Conservation (phyloP, 2,797 vertebrate species). For the Enteromius thamalakanensis region DNA sequence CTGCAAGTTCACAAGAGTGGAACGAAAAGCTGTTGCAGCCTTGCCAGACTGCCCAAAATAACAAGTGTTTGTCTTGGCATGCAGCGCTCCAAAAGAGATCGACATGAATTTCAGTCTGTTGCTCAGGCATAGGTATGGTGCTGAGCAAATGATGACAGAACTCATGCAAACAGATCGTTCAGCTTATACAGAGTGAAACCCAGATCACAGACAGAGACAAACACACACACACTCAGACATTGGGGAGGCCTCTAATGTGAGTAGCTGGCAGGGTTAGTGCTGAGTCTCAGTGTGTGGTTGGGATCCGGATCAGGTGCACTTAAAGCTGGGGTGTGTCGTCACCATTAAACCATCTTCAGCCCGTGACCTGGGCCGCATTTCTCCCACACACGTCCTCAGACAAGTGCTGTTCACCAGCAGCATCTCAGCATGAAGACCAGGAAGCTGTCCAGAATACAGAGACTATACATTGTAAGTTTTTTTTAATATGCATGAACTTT, state of each 20-base stretch:
- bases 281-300: slow-evolving; percentile 58
- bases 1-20: too few species aligned
- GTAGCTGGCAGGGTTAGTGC: slow-evolving; percentile 47
- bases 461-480: slow-evolving; percentile 90
- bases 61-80: not conserved
- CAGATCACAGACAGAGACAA: too few species aligned
- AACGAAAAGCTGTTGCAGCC: too few species aligned
- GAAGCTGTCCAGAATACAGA: slow-evolving; percentile 85
- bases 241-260: slow-evolving; percentile 49
- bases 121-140: not conserved
- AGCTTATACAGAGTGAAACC: not conserved
- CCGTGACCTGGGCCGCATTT: slow-evolving; percentile 62
- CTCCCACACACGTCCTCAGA: slow-evolving; percentile 45
- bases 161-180: not conserved
- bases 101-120: not conserved
- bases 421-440: slow-evolving; percentile 80
- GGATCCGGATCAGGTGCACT: slow-evolving; percentile 74
- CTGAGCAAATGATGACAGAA: not conserved
- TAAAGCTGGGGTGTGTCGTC: slow-evolving; percentile 79
- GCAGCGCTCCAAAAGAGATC: not conserved
- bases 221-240: slow-evolving; percentile 24
- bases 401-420: slow-evolving; percentile 37
- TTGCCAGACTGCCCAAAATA: not conserved
- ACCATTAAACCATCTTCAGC: slow-evolving; percentile 77
- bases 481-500: slow-evolving; percentile 20